phyloP scores from a whole-genome alignment of 2,113 vertebrate species.

The Lucifuga dentata region DNA sequence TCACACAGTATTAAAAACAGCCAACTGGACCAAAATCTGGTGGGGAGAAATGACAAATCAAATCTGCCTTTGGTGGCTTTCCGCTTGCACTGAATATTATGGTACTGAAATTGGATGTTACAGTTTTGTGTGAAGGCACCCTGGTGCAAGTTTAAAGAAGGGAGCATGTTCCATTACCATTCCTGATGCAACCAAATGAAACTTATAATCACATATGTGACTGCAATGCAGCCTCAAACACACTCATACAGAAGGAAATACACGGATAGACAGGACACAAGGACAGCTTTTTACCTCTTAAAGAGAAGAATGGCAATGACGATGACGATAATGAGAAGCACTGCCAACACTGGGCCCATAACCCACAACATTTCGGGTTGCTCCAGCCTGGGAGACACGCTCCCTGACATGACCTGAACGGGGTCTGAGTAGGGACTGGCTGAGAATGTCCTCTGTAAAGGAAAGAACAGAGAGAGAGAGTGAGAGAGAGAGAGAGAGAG shows the following conservation, averaged over 20 bases:
- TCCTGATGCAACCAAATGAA: conserved; percentile 76
- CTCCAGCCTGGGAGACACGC: conserved; percentile 83
- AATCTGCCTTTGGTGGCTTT: conserved; percentile 27
- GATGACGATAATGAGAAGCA: conserved; percentile 96
- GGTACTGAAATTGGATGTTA: conserved; percentile 47
- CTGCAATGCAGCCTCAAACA: conserved; percentile 36
- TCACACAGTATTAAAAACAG: conserved; percentile 47
- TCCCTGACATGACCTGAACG: conserved; percentile 83
- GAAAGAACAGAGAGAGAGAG: conserved; percentile 2
- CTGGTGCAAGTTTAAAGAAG: conserved; percentile 43
- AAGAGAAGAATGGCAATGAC: conserved; percentile 98
- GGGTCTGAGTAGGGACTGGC: conserved; percentile 96
- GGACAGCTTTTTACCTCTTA: conserved; percentile 90
- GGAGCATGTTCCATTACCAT: conserved; percentile 63
- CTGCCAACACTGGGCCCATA: conserved; percentile 95
- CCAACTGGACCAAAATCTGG: conserved; percentile 52
- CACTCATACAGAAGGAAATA: conserved; percentile 10
- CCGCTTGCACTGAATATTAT: conserved; percentile 26
- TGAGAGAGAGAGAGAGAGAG: no score
- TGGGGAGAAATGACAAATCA: conserved; percentile 43
- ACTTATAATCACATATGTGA: conserved; percentile 51
- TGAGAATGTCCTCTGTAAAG: conserved; percentile 90
- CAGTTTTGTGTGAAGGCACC: conserved; percentile 51
- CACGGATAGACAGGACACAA: conserved; percentile 17
- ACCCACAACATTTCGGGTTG: conserved; percentile 98